These are phyloP conservation scores for Phytoseiulus persimilis DNA, from an alignment of 2,888 invertebrate genomes.

Conservation along the genomic window DNA sequence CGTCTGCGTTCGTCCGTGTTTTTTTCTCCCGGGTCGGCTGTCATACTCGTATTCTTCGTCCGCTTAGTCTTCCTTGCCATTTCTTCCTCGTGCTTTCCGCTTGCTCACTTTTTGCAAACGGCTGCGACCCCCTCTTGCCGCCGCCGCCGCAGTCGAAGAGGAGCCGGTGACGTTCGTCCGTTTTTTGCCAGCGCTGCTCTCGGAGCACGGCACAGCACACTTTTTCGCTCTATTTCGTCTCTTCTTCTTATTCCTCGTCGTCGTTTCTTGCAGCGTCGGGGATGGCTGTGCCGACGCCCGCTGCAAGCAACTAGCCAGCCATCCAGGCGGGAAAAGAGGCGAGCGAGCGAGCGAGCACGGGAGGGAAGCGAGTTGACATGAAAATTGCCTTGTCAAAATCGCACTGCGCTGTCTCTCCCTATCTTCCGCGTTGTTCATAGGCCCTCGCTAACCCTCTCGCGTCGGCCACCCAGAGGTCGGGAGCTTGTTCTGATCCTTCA, in stretches of 20 bases:
- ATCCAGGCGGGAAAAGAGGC: neutral
- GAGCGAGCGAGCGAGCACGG: neutral
- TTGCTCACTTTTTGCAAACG: neutral
- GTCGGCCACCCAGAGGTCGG: neutral
- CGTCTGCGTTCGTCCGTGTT: neutral
- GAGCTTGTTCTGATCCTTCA: neutral
- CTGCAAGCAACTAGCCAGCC: conserved; percentile 9
- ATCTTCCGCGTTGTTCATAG: neutral
- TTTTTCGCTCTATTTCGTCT: neutral
- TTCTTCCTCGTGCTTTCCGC: neutral
- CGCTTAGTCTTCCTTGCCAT: neutral
- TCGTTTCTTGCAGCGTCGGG: conserved; percentile 6
- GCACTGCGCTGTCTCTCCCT: conserved; percentile 10
- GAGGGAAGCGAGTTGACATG: conserved; percentile 30
- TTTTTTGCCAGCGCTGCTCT: neutral
- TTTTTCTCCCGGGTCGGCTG: neutral
- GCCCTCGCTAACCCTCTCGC: neutral
- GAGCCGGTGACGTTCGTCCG: neutral
- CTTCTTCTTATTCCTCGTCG: conserved; percentile 6
- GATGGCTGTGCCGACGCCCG: neutral
- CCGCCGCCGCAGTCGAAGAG: neutral
- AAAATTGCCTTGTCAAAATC: conserved; percentile 38
- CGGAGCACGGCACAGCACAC: neutral
- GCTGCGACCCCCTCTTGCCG: neutral
- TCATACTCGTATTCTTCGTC: neutral